Evolutionary conservation across 2,888 invertebrate genomes (phyloP).

Genomic region (Drosophila histrio): DNA sequence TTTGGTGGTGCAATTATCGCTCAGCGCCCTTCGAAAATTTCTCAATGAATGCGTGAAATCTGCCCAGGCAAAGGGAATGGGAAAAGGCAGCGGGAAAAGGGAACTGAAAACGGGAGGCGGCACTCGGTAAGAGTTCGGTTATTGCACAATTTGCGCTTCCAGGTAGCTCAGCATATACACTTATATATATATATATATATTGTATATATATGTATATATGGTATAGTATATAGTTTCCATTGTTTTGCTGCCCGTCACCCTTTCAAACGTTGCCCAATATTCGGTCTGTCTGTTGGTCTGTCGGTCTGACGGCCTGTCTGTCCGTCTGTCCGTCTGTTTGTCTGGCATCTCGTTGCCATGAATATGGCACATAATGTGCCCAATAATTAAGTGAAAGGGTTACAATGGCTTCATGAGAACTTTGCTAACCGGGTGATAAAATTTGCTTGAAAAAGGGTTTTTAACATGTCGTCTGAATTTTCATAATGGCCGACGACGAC

Average conservation of each 20-base stretch:
- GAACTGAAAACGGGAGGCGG: conserved; percentile 12
- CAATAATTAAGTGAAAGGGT: conserved; percentile 79
- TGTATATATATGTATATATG: background rate
- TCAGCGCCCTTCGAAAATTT: conserved; percentile 61
- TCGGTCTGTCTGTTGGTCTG: background rate
- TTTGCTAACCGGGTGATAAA: conserved; percentile 75
- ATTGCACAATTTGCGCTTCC: conserved; percentile 60
- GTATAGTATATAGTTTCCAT: conserved; percentile 61
- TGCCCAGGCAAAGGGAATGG: conserved; percentile 13
- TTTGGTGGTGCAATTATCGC: conserved; percentile 71
- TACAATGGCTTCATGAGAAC: conserved; percentile 78
- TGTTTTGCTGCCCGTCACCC: conserved; percentile 36
- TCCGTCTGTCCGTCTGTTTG: background rate
- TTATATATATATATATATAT: background rate
- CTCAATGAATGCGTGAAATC: conserved; percentile 75
- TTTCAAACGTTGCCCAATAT: conserved; percentile 6
- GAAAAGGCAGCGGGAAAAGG: background rate
- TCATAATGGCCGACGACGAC: conserved; percentile 25
- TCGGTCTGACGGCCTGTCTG: background rate
- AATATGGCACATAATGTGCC: conserved; percentile 77
- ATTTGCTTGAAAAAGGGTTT: conserved; percentile 58
- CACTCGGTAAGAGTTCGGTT: conserved; percentile 24
- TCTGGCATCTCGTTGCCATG: conserved; percentile 62
- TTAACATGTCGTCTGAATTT: conserved; percentile 37
- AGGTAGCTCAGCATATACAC: conserved; percentile 22